Evolutionary conservation across 1,140 invertebrate genomes (phyloP).

Genomic region (Druon quercuslanigerum): DNA sequence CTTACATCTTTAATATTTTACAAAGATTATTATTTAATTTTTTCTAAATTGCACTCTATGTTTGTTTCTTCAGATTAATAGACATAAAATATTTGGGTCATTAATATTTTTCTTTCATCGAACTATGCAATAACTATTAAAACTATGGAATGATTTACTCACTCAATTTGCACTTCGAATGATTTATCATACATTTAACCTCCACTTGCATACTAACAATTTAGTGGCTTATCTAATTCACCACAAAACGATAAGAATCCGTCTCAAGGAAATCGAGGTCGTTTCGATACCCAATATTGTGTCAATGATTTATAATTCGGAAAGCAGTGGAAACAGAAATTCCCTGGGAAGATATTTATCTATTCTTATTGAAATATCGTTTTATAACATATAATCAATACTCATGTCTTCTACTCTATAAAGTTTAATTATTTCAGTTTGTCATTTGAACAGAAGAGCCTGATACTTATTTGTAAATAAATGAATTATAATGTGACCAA

Average conservation of each 20-base stretch:
- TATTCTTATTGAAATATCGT: background rate
- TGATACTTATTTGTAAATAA: background rate
- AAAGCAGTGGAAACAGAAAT: background rate
- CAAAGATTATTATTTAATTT: too few relatives aligned
- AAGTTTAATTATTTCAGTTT: background rate
- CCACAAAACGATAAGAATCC: constrained; percentile 4
- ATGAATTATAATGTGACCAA: too few relatives aligned
- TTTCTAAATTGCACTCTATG: too few relatives aligned
- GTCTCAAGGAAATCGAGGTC: constrained; percentile 16
- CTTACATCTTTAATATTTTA: too few relatives aligned
- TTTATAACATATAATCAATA: background rate
- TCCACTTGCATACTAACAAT: constrained; percentile 29
- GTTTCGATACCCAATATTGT: constrained; percentile 16
- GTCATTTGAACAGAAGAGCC: background rate
- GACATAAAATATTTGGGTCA: too few relatives aligned
- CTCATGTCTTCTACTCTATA: background rate
- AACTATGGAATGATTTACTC: constrained; percentile 14
- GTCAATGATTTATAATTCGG: constrained; percentile 3
- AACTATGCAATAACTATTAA: background rate
- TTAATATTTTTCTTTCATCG: background rate
- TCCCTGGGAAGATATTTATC: background rate
- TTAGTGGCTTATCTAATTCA: constrained; percentile 28
- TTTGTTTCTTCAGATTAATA: too few relatives aligned
- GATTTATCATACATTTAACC: constrained; percentile 4
- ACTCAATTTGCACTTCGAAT: constrained; percentile 16